Evolutionary conservation across 1,140 invertebrate genomes (phyloP).

Genomic region (Aradophagus sp.): DNA sequence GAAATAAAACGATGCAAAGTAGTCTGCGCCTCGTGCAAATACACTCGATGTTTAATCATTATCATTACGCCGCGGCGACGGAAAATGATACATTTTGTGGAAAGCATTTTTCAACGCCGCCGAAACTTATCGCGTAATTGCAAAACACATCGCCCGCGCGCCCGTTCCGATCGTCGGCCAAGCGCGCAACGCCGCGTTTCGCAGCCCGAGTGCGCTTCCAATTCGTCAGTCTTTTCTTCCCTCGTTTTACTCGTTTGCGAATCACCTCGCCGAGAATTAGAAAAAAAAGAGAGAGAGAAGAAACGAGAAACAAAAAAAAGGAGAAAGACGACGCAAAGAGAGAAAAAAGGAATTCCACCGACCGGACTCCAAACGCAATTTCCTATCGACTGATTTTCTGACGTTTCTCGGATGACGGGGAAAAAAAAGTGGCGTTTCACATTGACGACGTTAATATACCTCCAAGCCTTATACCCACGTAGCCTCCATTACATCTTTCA

Average conservation of each 20-base stretch:
- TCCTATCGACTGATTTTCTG: constrained; percentile 19
- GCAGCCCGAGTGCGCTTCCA: not conserved
- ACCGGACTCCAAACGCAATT: constrained; percentile 19
- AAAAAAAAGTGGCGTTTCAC: constrained; percentile 20
- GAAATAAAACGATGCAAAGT: constrained; percentile 55
- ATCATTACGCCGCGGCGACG: constrained; percentile 41
- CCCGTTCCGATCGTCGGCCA: not conserved
- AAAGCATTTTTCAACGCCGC: constrained; percentile 8
- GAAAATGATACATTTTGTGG: constrained; percentile 35
- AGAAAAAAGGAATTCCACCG: too few relatives aligned
- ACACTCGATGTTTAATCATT: constrained; percentile 46
- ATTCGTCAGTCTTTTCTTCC: too few relatives aligned
- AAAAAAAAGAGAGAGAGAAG: too few relatives aligned
- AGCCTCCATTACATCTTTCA: constrained; percentile 42
- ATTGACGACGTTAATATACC: constrained; percentile 33
- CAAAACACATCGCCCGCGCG: constrained; percentile 25
- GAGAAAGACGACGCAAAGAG: too few relatives aligned
- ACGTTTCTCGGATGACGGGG: constrained; percentile 15
- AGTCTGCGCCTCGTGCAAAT: constrained; percentile 35
- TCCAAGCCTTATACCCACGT: constrained; percentile 19
- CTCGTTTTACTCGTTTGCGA: too few relatives aligned
- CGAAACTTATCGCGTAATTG: constrained; percentile 32
- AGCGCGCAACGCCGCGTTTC: not conserved
- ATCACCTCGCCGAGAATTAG: too few relatives aligned
- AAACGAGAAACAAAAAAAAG: too few relatives aligned